Percentiles rank a stretch among this genome's conserved stretches.
phyloP scores from a whole-genome alignment of 1,140 invertebrate species.

The Caenorhabditis remanei region DNA sequence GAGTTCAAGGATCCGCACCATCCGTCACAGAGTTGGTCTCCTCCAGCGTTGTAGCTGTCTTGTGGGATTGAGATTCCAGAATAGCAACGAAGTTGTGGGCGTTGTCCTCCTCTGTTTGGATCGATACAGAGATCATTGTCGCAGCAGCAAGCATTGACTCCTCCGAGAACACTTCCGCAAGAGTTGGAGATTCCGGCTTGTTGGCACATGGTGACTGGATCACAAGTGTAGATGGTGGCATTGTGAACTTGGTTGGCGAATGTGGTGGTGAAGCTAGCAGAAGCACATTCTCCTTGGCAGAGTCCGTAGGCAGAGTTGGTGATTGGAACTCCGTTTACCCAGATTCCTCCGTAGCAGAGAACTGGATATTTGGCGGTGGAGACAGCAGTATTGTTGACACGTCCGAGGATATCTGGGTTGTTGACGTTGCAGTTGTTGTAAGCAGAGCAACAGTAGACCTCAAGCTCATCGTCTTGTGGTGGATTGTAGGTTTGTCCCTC shows the following conservation, averaged over 20 bases:
- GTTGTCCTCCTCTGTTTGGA: conserved; percentile 40
- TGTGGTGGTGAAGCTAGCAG: conserved; percentile 57
- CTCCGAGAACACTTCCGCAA: conserved; percentile 45
- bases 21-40: conserved; percentile 57
- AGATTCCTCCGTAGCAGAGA: conserved; percentile 60
- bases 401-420: conserved; percentile 30
- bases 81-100: conserved; percentile 61
- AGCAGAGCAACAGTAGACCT: conserved; percentile 61
- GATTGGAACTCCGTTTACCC: conserved; percentile 57
- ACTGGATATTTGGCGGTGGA: conserved; percentile 61
- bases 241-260: conserved; percentile 56
- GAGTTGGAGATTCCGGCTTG: conserved; percentile 50
- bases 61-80: conserved; percentile 61
- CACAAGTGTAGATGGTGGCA: conserved; percentile 66
- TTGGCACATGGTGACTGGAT: conserved; percentile 63
- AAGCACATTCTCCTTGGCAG: conserved; percentile 63
- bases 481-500: conserved; percentile 59
- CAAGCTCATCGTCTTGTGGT: conserved; percentile 60
- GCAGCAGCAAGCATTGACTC: conserved; percentile 35
- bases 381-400: conserved; percentile 25
- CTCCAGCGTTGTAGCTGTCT: conserved; percentile 53
- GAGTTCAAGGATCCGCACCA: conserved; percentile 56
- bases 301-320: conserved; percentile 56
- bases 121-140: conserved; percentile 62
- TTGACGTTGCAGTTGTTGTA: conserved; percentile 61